A percentile compares a stretch with the other conserved stretches of the same genome.
These are phyloP conservation scores for Colletes gigas DNA, from an alignment of 1,140 invertebrate genomes.

Conservation along the genomic window DNA sequence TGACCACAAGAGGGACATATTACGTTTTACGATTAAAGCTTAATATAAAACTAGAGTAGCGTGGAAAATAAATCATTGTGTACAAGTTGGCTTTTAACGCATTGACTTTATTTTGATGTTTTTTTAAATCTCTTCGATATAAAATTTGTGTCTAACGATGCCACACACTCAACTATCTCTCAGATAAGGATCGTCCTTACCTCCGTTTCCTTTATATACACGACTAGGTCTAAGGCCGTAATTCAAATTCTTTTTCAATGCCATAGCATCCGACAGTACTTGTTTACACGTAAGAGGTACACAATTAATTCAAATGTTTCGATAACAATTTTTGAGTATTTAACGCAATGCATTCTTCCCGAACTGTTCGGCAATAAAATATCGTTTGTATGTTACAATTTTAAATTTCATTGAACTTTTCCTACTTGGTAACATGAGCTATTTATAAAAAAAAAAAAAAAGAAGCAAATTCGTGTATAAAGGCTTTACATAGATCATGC, in stretches of 20 bases:
- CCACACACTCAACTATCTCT: constrained; percentile 78
- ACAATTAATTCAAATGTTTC: constrained; percentile 4
- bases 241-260: constrained; percentile 62
- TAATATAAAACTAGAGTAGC: neutral
- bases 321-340: constrained; percentile 17
- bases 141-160: constrained; percentile 81
- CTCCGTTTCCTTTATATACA: constrained; percentile 77
- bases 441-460: constrained; percentile 7
- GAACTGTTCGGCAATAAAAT: neutral
- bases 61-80: neutral
- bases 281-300: constrained; percentile 38
- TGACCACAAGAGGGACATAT: too few relatives aligned
- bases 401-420: neutral
- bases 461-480: constrained; percentile 22
- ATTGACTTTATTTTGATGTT: constrained; percentile 81
- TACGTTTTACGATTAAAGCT: neutral
- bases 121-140: constrained; percentile 80
- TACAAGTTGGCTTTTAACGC: constrained; percentile 75
- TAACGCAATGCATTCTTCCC: neutral
- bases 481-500: constrained; percentile 2
- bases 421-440: neutral
- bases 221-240: constrained; percentile 80
- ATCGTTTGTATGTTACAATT: neutral
- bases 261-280: constrained; percentile 39
- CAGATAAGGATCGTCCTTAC: constrained; percentile 74